These are phyloP conservation scores for Exocentrus adspersus DNA, from an alignment of 2,888 invertebrate species.

Conservation along the genomic window DNA sequence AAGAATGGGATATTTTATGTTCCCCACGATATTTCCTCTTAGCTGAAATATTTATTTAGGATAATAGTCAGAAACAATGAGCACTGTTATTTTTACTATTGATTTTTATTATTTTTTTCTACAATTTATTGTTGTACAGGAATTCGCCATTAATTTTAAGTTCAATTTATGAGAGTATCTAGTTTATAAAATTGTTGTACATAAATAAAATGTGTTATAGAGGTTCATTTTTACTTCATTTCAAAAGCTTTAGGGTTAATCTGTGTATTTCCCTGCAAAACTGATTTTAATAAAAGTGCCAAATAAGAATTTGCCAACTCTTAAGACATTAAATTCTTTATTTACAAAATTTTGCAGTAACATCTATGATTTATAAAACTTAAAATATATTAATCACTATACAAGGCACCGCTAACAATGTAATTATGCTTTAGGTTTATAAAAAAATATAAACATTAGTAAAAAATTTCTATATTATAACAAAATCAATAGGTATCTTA, in stretches of 20 bases:
- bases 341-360: too few relatives aligned
- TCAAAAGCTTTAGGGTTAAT: neutral
- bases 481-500: too few relatives aligned
- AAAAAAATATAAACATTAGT: neutral
- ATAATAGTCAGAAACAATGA: conserved; percentile 10
- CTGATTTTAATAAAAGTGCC: too few relatives aligned
- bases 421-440: too few relatives aligned
- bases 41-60: conserved; percentile 18
- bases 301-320: too few relatives aligned
- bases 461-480: neutral
- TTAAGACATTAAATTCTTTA: too few relatives aligned
- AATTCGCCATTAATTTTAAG: conserved; percentile 27
- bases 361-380: too few relatives aligned
- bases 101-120: conserved; percentile 30
- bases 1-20: conserved; percentile 68
- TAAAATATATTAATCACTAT: too few relatives aligned
- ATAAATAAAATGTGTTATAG: conserved; percentile 28
- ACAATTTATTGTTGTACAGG: conserved; percentile 31
- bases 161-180: conserved; percentile 27
- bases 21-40: conserved; percentile 33
- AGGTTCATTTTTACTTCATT: neutral
- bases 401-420: too few relatives aligned
- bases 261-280: too few relatives aligned
- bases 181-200: conserved; percentile 31
- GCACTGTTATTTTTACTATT: conserved; percentile 14